Conservation (phyloP, 2,888 invertebrate genomes). For the Limnephilus lunatus region DNA sequence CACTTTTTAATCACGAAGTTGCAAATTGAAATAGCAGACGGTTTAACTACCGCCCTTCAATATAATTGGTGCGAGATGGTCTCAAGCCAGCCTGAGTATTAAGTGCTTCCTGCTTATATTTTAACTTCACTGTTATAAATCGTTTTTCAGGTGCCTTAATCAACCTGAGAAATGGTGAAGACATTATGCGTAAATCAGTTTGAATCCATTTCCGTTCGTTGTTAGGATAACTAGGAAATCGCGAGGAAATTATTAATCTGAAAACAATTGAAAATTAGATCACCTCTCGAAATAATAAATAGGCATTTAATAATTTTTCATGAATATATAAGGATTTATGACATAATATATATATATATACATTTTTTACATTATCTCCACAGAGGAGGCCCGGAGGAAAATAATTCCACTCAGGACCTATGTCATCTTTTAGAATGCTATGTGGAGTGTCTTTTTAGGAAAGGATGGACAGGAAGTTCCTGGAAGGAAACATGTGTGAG, state of each 20-base stretch:
- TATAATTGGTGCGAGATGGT: background rate
- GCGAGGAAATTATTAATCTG: background rate
- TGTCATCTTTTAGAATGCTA: too few species aligned
- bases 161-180: slow-evolving; percentile 18
- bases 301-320: background rate
- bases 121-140: slow-evolving; percentile 5
- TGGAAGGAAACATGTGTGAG: too few species aligned
- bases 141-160: slow-evolving; percentile 35
- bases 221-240: background rate
- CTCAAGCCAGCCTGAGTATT: background rate
- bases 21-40: background rate
- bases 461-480: too few species aligned
- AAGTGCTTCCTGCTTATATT: background rate
- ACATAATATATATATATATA: background rate
- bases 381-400: too few species aligned
- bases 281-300: background rate
- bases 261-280: background rate
- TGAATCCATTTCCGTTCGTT: background rate
- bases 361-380: too few species aligned
- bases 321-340: background rate
- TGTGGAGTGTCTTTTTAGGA: too few species aligned
- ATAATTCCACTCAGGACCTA: too few species aligned
- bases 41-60: background rate
- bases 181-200: background rate
- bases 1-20: background rate